Base-by-base conservation (phyloP, 2,113 vertebrate genomes). In the Brachyistius frenatus region DNA sequence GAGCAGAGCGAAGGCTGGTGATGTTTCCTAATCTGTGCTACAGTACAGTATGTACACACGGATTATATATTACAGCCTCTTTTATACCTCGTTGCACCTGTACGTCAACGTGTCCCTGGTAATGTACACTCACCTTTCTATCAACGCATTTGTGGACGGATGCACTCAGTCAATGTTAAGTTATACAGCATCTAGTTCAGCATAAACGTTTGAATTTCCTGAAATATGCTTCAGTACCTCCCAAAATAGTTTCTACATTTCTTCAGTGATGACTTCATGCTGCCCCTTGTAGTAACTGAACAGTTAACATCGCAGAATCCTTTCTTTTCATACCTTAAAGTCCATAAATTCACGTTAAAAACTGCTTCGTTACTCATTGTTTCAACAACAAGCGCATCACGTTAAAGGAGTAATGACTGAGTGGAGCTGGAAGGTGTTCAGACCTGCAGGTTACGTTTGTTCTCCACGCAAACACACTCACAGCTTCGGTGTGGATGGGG, bases 401-500 rank as follows among this genome's bases (percentile, higher is more conserved):
- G 46, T 32, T 68, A 55, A 41, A 5, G 5, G 30, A 5, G 15
- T 23, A 23, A 14, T 58, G 33, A 58, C 5, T 33, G 8, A 68
- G 1, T 16, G 7, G 35, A 41, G 2, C 2, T 33, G 14, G 14
- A 50, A 11, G 37, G 37, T 37, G 4, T 37, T 11, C 41, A 44
- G 10, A 11, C 10, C 41, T 44, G 10, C 41, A 44, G 13, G 41
- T 54, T 33, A 4, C 54, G 55, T 55, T 52, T 67, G 23, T 15
- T 57, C 10, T 32, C 15, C 4, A 11, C n/a, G 9, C 14, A 33
- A 30, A 33, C 35, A 64, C 1, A 98, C 98, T 94, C 94, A 99
- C 98, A 57, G 98, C 98, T 93, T 99, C 98, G 4, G 97, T 98
- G 88, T 99, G 98, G 92, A 99, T 90, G 63, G 98, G 98, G 68